A percentile compares a stretch with the other conserved stretches of the same genome.
Evolutionary conservation across 2,797 vertebrate genomes (phyloP).

Genomic region (Myiotriccus ornatus): DNA sequence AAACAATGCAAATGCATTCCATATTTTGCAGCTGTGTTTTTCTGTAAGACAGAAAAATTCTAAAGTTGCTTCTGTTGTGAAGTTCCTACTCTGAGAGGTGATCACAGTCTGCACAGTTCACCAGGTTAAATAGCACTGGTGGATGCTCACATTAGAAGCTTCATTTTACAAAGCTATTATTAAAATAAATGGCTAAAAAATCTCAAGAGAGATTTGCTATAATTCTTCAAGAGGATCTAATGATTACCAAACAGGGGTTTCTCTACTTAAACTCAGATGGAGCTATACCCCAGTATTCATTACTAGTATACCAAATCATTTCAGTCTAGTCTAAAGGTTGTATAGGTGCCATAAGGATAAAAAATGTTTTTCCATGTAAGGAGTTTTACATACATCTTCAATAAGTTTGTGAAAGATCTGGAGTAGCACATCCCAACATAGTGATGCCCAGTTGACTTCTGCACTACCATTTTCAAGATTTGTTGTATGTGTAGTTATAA

Average conservation of each 20-base stretch:
- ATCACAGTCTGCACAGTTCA: not conserved
- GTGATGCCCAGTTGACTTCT: not conserved
- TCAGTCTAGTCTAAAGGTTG: not conserved
- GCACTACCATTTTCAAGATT: not conserved
- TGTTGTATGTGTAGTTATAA: not conserved
- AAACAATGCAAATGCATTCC: not conserved
- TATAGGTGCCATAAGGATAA: not conserved
- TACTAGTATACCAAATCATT: not conserved
- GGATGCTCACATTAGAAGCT: no score
- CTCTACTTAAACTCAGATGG: not conserved
- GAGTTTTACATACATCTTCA: not conserved
- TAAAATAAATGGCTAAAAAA: not conserved
- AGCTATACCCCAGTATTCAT: not conserved
- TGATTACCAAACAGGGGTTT: not conserved
- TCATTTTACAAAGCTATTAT: no score
- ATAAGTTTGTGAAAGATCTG: not conserved
- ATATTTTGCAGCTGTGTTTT: not conserved
- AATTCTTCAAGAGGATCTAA: not conserved
- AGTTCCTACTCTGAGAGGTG: not conserved
- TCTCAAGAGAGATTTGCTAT: not conserved
- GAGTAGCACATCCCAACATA: not conserved
- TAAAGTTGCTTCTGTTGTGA: not conserved
- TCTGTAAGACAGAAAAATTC: not conserved
- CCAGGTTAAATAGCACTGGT: not conserved
- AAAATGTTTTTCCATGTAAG: not conserved